Evolutionary conservation across 2,113 vertebrate species (phyloP), one percentile per base, ranked within the genome.

Genomic region (Telmatochromis brachygnathus): DNA sequence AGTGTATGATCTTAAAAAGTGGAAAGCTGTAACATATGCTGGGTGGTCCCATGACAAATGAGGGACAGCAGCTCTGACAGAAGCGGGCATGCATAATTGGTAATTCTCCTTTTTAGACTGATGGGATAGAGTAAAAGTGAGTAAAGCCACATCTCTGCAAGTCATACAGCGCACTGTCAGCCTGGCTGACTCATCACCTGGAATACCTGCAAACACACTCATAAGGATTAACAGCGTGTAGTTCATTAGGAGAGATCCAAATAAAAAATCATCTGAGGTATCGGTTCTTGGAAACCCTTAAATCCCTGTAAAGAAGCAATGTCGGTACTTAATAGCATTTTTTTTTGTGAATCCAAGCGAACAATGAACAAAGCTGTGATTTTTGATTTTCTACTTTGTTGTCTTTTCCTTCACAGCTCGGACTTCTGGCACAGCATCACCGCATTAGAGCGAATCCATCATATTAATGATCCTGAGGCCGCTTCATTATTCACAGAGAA

Each of bases 401-500:
- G 42, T 47, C 47, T 83, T 83, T 82, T 55, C 73, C 83, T 75
- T 58, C 35, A 28, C 26, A 84, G 42, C 65, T 19, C 26, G 6
- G 81, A 68, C 70, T 81, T 68, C 75, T 88, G 84, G 85, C 87
- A 84, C 81, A 82, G 83, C 85, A 81, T 89, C 81, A 17, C 85
- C 49, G 62, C 86, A 90, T 94, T 84, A 89, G 54, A 90, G 85
- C 26, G 15, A 91, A 94, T 95, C 89, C 85, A 93, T 96, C 94
- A 94, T 88, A 91, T 89, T 94, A 94, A 94, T 91, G 90, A 94
- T 92, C 92, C 75, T 9, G 33, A 80, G 88, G 90, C 89, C 58
- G 81, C 93, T 92, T 92, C 87, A 95, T 95, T 89, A 92, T 93
- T 95, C 94, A 94, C 83, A 91, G 68, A 73, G 89, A 92, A 92